These are phyloP conservation scores for Drosophila ficusphila DNA, from an alignment of 1,140 invertebrate genomes.

Conservation along the genomic window DNA sequence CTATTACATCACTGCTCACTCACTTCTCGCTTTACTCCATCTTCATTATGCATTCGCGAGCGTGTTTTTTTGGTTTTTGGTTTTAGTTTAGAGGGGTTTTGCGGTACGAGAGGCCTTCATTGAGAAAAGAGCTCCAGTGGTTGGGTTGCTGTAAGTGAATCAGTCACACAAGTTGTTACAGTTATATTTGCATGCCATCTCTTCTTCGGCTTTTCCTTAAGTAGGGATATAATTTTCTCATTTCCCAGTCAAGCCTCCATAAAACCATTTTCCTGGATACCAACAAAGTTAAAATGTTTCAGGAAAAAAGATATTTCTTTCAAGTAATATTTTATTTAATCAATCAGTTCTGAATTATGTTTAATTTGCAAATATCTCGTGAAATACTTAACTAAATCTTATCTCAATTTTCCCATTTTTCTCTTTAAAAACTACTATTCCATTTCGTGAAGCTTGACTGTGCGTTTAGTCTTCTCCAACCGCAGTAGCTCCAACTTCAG, in stretches of 20 bases:
- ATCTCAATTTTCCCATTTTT: no score
- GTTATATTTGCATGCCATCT: slow-evolving; percentile 43
- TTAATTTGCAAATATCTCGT: no score
- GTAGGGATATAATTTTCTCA: slow-evolving; percentile 8
- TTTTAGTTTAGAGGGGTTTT: slow-evolving; percentile 5
- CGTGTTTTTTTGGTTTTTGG: background rate
- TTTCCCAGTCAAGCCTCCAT: background rate
- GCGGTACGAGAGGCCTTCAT: slow-evolving; percentile 57
- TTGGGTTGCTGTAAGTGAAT: slow-evolving; percentile 38
- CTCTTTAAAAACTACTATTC: no score
- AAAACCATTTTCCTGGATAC: no score
- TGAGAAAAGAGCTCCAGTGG: slow-evolving; percentile 47
- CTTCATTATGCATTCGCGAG: slow-evolving; percentile 39
- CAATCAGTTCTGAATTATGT: no score
- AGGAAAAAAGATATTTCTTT: no score
- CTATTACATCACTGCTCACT: slow-evolving; percentile 63
- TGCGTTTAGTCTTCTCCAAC: background rate
- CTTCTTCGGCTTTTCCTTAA: slow-evolving; percentile 22
- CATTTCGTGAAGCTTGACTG: background rate
- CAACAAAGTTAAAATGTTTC: no score
- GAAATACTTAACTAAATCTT: no score
- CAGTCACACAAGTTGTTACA: slow-evolving; percentile 50
- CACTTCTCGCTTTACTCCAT: slow-evolving; percentile 19
- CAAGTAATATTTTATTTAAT: no score
- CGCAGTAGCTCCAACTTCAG: slow-evolving; percentile 1